phyloP scores from a whole-genome alignment of 2,888 invertebrate species.

The Euclidia mi region DNA sequence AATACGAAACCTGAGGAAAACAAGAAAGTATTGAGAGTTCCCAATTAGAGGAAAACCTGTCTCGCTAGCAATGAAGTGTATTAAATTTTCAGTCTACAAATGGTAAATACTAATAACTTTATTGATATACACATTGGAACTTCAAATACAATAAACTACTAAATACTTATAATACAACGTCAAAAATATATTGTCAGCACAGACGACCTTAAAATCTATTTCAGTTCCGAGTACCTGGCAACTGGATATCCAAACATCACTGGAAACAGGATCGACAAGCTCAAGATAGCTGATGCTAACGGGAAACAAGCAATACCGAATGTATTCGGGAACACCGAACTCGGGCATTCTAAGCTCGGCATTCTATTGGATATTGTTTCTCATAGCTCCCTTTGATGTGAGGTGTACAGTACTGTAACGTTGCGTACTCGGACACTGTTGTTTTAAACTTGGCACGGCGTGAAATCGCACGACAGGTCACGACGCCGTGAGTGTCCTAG shows the following conservation, averaged over 20 bases:
- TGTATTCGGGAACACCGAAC: neutral
- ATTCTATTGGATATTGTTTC: slow-evolving; percentile 34
- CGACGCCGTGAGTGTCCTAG: slow-evolving; percentile 27
- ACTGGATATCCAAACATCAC: neutral
- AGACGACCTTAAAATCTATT: neutral
- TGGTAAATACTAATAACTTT: no score
- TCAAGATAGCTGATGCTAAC: slow-evolving; percentile 1
- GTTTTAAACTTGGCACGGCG: slow-evolving; percentile 77
- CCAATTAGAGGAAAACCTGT: no score
- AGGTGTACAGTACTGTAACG: slow-evolving; percentile 27
- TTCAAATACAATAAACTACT: no score
- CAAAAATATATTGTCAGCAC: no score
- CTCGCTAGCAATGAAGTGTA: no score
- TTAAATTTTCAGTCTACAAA: no score
- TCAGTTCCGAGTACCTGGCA: neutral
- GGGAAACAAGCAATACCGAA: slow-evolving; percentile 8
- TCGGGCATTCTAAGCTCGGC: slow-evolving; percentile 9
- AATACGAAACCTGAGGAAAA: no score
- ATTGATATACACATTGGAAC: no score
- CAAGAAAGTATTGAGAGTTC: no score
- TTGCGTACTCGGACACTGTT: slow-evolving; percentile 57
- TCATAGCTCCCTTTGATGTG: slow-evolving; percentile 62
- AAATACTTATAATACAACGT: no score
- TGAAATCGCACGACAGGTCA: slow-evolving; percentile 84
- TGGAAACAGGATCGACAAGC: neutral